Conservation (phyloP, 2,797 vertebrate genomes). For the Anas capensis region DNA sequence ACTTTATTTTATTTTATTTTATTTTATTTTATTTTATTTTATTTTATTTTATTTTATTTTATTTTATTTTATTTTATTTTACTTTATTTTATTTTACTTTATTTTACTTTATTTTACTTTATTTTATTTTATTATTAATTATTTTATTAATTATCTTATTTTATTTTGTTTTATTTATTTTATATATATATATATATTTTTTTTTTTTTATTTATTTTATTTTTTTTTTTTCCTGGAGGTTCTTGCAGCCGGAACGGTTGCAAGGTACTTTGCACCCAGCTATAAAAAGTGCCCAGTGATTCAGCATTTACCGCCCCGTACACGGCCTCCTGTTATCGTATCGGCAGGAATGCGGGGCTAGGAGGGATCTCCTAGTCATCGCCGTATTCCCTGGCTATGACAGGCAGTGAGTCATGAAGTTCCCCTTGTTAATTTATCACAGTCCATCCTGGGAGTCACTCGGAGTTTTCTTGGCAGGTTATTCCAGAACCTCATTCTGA, state of each 20-base stretch:
- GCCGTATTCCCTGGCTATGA: constrained; percentile 24
- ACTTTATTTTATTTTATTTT: no score
- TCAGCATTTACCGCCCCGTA: constrained; percentile 53
- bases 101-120: no score
- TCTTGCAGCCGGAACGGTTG: background rate
- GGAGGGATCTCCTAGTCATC: constrained; percentile 61
- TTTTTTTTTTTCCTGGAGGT: background rate
- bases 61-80: background rate
- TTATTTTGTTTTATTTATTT: no score
- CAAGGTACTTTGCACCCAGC: constrained; percentile 37
- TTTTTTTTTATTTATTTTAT: background rate
- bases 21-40: no score
- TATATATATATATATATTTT: no score
- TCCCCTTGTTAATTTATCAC: constrained; percentile 59
- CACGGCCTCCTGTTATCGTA: constrained; percentile 52
- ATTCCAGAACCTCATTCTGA: constrained; percentile 48
- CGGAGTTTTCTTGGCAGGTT: constrained; percentile 61
- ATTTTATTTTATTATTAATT: no score
- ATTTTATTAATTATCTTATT: no score
- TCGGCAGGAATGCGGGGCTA: constrained; percentile 53
- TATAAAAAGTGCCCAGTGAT: constrained; percentile 41
- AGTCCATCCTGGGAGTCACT: constrained; percentile 45
- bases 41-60: no score
- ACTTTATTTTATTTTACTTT: no score
- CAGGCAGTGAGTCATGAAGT: constrained; percentile 59